Base-by-base conservation (phyloP, 2,888 invertebrate genomes). In the Hypolimnas misippus region DNA sequence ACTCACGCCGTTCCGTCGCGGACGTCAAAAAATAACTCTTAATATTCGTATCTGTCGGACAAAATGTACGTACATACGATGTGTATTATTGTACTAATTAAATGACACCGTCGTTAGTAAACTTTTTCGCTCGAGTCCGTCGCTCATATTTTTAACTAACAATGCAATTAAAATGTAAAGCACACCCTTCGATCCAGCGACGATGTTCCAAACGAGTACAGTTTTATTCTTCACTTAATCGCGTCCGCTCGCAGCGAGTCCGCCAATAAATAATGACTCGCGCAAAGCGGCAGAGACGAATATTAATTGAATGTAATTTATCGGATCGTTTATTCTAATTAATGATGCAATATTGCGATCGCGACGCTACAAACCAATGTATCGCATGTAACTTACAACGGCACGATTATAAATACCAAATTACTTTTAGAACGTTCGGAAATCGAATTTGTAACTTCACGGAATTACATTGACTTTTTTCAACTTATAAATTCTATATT, bases 231-330 rank as follows among this genome's bases (percentile, higher is more conserved):
- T 25, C 46, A 46, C 21, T 35, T 14, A 17, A 38, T 35, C 35
- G 59, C 54, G 46, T 14, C 31, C 46, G 46, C 29, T 29, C 46
- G 16, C 53, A 46, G 46, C 46, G 33, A 60, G 53, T n/a, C 59
- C 29, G 25, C 46, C 53, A 10, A 29, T 60, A 60, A 60, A 46
- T 38, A 54, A 54, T 46, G 59, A 54, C 35, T 35, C 53, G 35
- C 46, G 59, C 59, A 50, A 50, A 50, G 38, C 57, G 57, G 50
- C 40, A 17, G 46, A 46, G 59, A 60, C 59, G 53, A 60, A 49
- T 54, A 60, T 60, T 60, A 60, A 60, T 60, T 60, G 54, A 49
- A 54, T 49, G 46, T 38, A 54, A 60, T 60, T 54, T 60, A 60
- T 60, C 46, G 59, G 53, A 38, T 46, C 59, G 53, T 53, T 59